These are phyloP conservation scores for Panzeria rudis DNA, from an alignment of 2,888 invertebrate genomes.

Conservation along the genomic window DNA sequence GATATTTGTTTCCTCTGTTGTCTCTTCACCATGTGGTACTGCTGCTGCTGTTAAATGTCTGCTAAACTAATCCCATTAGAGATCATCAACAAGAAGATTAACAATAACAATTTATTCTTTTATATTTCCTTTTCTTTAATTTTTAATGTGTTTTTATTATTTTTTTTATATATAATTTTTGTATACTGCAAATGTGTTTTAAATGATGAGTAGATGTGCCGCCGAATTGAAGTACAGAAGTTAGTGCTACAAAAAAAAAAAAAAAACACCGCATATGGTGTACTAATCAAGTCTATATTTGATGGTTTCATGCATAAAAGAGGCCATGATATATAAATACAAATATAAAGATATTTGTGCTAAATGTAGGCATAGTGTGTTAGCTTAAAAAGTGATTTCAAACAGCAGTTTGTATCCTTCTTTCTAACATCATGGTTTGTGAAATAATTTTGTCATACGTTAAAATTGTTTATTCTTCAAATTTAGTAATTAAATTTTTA, in stretches of 20 bases:
- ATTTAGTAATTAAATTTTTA: background rate
- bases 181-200: slow-evolving; percentile 51
- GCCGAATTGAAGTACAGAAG: slow-evolving; percentile 28
- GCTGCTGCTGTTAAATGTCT: slow-evolving; percentile 53
- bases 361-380: background rate
- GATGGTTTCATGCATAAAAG: background rate
- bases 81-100: slow-evolving; percentile 64
- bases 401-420: background rate
- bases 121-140: slow-evolving; percentile 4
- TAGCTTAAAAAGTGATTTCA: too few relatives aligned
- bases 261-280: slow-evolving; percentile 19
- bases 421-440: background rate
- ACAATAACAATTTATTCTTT: slow-evolving; percentile 64
- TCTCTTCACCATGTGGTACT: background rate
- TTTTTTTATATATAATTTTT: slow-evolving; percentile 2
- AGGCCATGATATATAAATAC: background rate
- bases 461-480: background rate
- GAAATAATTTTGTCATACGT: background rate
- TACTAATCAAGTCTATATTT: background rate
- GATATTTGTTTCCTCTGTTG: background rate
- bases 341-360: background rate
- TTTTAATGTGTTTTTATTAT: slow-evolving; percentile 26
- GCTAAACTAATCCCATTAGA: slow-evolving; percentile 69
- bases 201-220: slow-evolving; percentile 52
- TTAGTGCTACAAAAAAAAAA: slow-evolving; percentile 22